Percentiles rank a stretch among this genome's conserved stretches.
phyloP scores from a whole-genome alignment of 1,140 invertebrate species.

The Belonocnema kinseyi region DNA sequence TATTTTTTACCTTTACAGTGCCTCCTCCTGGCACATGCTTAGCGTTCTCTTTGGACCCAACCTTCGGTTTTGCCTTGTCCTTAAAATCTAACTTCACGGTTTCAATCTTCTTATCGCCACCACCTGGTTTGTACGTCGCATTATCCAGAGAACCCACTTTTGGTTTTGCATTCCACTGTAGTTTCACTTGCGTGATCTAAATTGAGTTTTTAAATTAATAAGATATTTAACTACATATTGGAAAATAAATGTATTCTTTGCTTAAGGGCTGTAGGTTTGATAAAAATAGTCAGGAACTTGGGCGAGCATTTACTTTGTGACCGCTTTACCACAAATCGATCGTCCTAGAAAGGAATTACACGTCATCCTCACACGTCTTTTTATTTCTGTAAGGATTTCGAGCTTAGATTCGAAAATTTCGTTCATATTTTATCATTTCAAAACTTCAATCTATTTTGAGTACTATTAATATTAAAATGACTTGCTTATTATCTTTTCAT shows the following conservation, averaged over 20 bases:
- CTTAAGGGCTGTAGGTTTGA: background rate
- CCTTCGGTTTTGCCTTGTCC: constrained; percentile 92
- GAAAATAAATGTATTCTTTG: constrained; percentile 20
- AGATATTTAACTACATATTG: background rate
- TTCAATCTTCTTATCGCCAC: constrained; percentile 95
- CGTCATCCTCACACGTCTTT: background rate
- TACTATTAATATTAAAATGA: background rate
- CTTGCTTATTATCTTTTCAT: background rate
- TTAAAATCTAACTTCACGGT: constrained; percentile 93
- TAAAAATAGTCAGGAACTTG: constrained; percentile 24
- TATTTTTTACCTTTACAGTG: constrained; percentile 86
- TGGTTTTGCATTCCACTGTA: constrained; percentile 94
- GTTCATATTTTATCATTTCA: background rate
- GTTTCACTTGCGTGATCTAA: constrained; percentile 88
- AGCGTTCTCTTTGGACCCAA: constrained; percentile 94
- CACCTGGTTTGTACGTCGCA: constrained; percentile 92
- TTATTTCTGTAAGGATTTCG: background rate
- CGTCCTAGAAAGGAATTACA: constrained; percentile 1
- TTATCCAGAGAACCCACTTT: constrained; percentile 97
- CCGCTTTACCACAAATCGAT: background rate
- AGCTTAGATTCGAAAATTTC: background rate
- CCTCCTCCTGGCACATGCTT: constrained; percentile 93
- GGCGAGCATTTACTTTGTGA: too few species aligned
- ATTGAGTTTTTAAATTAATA: background rate
- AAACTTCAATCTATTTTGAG: background rate